Evolutionary conservation across 2,113 vertebrate genomes (phyloP).

Genomic region (Emydocephalus ijimae): DNA sequence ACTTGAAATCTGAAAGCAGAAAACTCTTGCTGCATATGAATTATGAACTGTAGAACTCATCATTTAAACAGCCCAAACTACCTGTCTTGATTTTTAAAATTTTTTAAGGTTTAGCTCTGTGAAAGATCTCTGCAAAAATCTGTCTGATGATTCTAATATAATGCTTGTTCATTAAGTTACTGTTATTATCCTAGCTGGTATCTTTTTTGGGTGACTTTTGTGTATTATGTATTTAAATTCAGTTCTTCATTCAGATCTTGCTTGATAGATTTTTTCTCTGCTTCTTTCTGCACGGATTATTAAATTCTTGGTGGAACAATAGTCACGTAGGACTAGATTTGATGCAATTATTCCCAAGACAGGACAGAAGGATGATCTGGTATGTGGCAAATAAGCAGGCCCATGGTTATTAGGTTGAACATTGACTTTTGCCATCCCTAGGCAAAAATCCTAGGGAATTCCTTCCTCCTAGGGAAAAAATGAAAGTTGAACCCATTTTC

Average conservation of each 20-base stretch:
- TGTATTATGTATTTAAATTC: not conserved
- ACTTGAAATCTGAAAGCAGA: not conserved
- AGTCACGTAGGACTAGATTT: not conserved
- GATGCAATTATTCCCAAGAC: not conserved
- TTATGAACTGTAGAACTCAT: not conserved
- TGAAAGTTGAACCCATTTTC: not conserved
- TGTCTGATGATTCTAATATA: not conserved
- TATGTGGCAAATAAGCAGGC: not conserved
- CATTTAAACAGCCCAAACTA: not conserved
- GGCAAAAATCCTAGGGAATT: too few relatives aligned
- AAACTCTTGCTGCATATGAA: not conserved
- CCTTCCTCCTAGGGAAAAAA: not conserved
- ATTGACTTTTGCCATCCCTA: not conserved
- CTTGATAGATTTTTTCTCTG: not conserved
- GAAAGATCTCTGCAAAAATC: not conserved
- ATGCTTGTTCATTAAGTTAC: not conserved
- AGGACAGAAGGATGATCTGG: not conserved
- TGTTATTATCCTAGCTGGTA: not conserved
- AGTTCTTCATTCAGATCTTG: not conserved
- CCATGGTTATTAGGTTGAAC: too few relatives aligned
- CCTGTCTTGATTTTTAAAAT: not conserved
- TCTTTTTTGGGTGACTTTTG: not conserved
- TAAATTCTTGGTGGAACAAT: not conserved
- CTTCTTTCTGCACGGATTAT: not conserved
- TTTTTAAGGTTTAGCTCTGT: not conserved